phyloP scores from a whole-genome alignment of 2,888 invertebrate species.

The Cacoxenus indagator region DNA sequence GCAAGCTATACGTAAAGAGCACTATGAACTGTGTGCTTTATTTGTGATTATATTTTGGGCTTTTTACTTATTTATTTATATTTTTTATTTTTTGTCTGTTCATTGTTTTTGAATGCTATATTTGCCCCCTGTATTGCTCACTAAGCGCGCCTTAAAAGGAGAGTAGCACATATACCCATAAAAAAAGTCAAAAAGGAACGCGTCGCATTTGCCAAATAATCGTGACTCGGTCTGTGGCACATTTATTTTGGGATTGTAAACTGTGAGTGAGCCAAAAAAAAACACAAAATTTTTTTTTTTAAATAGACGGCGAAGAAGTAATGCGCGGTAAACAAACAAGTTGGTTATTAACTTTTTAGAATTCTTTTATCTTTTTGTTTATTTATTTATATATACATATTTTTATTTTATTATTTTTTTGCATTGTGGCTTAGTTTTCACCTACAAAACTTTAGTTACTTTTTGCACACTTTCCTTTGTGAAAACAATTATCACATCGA shows the following conservation, averaged over 20 bases:
- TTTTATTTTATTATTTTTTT: not conserved
- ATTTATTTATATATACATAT: not conserved
- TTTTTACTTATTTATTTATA: too few relatives aligned
- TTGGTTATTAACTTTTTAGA: not conserved
- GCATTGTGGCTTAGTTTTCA: not conserved
- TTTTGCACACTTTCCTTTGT: not conserved
- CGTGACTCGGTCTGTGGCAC: slow-evolving; percentile 11
- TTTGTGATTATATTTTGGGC: not conserved
- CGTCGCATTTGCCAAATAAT: slow-evolving; percentile 6
- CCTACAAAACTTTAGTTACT: not conserved
- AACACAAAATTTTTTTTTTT: too few relatives aligned
- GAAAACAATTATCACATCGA: not conserved
- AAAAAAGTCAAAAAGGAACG: not conserved
- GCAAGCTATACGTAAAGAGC: not conserved
- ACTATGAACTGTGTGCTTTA: not conserved
- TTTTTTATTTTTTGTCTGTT: not conserved
- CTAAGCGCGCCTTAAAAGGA: not conserved
- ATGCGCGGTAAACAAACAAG: not conserved
- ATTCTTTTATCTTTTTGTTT: not conserved
- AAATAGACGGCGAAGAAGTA: not conserved
- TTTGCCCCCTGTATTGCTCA: slow-evolving; percentile 3
- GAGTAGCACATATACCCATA: not conserved
- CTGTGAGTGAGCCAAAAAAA: not conserved
- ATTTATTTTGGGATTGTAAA: not conserved
- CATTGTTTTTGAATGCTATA: slow-evolving; percentile 1